Percentiles rank a stretch among this genome's conserved stretches.
These are phyloP conservation scores for Myotis vivesi DNA, from an alignment of 2,797 vertebrate genomes.

Conservation along the genomic window DNA sequence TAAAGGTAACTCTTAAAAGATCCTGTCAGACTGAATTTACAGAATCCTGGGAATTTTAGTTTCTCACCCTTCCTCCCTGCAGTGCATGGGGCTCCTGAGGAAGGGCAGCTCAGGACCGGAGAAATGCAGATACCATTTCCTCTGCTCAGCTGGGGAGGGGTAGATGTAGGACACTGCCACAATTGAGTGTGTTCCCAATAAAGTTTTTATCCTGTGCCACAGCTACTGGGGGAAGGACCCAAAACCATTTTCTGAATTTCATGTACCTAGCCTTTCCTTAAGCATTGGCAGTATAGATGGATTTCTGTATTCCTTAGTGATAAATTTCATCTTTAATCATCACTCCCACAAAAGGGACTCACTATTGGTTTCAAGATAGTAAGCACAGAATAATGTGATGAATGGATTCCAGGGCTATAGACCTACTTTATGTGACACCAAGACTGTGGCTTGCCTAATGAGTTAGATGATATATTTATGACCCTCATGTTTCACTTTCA, in stretches of 20 bases:
- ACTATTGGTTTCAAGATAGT: not conserved
- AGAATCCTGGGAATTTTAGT: not conserved
- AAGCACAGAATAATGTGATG: constrained; percentile 8
- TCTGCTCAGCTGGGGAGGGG: not conserved
- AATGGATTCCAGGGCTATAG: not conserved
- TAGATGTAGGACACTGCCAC: accelerated
- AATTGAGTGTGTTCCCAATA: not conserved
- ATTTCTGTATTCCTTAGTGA: not conserved
- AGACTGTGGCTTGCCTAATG: constrained; percentile 35
- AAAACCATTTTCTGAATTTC: not conserved
- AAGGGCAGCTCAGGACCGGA: not conserved
- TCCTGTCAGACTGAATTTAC: not conserved
- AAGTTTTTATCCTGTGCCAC: not conserved
- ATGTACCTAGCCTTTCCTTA: not conserved
- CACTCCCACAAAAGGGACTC: not conserved
- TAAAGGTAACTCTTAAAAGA: not conserved
- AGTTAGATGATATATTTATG: constrained; percentile 53
- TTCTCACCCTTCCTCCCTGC: not conserved
- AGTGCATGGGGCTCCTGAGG: not conserved
- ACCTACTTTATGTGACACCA: constrained; percentile 7
- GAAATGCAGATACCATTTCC: not conserved
- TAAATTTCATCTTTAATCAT: constrained; percentile 50
- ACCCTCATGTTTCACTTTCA: constrained; percentile 64
- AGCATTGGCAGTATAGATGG: not conserved
- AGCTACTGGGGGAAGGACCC: not conserved